Evolutionary conservation across 2,888 invertebrate species (phyloP).

Genomic region (Erynnis tages): DNA sequence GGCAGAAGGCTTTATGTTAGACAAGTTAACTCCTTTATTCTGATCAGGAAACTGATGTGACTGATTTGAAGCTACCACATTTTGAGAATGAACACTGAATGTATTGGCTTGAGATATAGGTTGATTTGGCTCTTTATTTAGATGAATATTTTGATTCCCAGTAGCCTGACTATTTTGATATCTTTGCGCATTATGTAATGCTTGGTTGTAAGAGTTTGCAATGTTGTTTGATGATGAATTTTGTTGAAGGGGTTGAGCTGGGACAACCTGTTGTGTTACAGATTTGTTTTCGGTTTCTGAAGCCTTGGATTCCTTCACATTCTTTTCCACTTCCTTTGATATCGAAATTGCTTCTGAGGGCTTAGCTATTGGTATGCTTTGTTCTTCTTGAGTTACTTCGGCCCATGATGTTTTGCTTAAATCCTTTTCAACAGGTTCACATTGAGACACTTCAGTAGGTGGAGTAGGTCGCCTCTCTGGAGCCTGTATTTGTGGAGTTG

Average conservation of each 20-base stretch:
- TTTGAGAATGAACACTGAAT: conserved; percentile 32
- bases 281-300: conserved; percentile 43
- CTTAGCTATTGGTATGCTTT: conserved; percentile 43
- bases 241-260: conserved; percentile 13
- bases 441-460: conserved; percentile 56
- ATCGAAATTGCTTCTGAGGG: conserved; percentile 46
- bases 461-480: conserved; percentile 76
- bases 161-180: conserved; percentile 21
- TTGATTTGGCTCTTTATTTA: conserved; percentile 5
- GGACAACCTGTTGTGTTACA: conserved; percentile 36
- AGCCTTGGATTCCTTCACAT: conserved; percentile 41
- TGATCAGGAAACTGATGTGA: conserved; percentile 35
- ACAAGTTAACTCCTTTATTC: conserved; percentile 27
- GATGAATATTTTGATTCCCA: conserved; percentile 3
- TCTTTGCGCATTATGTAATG: conserved; percentile 33
- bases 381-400: conserved; percentile 69
- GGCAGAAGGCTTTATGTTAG: conserved; percentile 38
- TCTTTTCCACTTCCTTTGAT: conserved; percentile 47
- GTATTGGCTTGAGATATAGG: conserved; percentile 26
- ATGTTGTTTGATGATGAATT: conserved; percentile 27
- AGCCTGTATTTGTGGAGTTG: conserved; percentile 51
- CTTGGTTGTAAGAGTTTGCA: conserved; percentile 30
- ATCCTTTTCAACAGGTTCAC: conserved; percentile 75
- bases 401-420: conserved; percentile 73
- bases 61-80: conserved; percentile 31